Evolutionary conservation across 2,888 invertebrate species (phyloP), one percentile per base, ranked within the genome.

Genomic region (Trichogramma evanescens): DNA sequence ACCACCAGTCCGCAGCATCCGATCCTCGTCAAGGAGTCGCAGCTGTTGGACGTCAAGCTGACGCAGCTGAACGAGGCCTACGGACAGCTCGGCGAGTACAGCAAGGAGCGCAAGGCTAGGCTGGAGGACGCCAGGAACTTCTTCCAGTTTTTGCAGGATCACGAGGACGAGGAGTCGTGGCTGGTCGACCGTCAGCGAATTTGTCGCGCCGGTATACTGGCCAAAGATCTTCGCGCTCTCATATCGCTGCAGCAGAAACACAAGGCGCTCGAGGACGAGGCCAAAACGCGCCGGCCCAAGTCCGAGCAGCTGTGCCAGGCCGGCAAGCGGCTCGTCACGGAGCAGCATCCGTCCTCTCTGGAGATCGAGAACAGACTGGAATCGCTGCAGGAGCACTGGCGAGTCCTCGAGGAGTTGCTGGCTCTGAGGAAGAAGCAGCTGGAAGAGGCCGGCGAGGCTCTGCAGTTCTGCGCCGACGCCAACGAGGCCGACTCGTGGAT

Each of bases 401-500:
- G 88, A 63, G 84, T 87, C n/a, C 81, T 98, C n/a, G 85, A 91
- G 42, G 89, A 92, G 64, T 80, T 95, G 13, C 89, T 91, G 0
- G 89, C 87, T 0, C 76, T 86, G 61, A 81, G 91, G 50, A 84
- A 86, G 56, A 86, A 87, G 62, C 89, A 91, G 71, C 78, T 95
- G 38, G 89, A 90, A 70, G 93, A 94, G 74, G 93, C 93, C 0
- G 88, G 88, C 4, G 95, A 96, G 73, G 95, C 96, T 0, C 94
- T 93, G 72, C 95, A 95, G 82, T 96, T 95, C 81, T 95, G 95
- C 77, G 91, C 95, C 1, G 98, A 98, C 79, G 95, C 96, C 0
- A 96, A 98, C 79, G 98, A 98, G 74, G 92, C 95, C 0, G 97
- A 98, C 71, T 95, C 95, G 0, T 98, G 96, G 95, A 86, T 97